Base-by-base conservation (phyloP, 2,888 invertebrate genomes). In the Oscheius sp. region DNA sequence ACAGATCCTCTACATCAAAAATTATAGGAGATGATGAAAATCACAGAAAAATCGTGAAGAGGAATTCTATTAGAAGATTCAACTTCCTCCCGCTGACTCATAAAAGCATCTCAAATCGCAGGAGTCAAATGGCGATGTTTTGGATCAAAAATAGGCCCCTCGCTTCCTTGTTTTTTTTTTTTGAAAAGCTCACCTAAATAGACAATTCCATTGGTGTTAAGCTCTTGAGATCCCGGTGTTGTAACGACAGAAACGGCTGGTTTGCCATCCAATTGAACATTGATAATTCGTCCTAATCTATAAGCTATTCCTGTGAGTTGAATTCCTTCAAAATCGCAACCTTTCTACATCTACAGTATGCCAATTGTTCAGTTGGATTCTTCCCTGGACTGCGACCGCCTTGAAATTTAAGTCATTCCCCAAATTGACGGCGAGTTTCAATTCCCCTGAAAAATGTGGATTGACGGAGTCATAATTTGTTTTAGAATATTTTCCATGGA, bases 131-230 rank as follows among this genome's bases (percentile, higher is more conserved):
- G n/a, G n/a, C n/a, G n/a, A n/a, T n/a, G n/a, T n/a, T n/a, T n/a
- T n/a, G n/a, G n/a, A n/a, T n/a, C n/a, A n/a, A n/a, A n/a, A n/a
- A n/a, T n/a, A n/a, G n/a, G n/a, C n/a, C n/a, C n/a, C n/a, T n/a
- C n/a, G n/a, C n/a, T n/a, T n/a, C n/a, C n/a, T n/a, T n/a, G n/a
- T n/a, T n/a, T n/a, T n/a, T n/a, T n/a, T n/a, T n/a, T n/a, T n/a
- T n/a, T n/a, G n/a, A n/a, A n/a, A n/a, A n/a, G n/a, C 27, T 29
- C 20, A 74, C 76, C 80, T 1, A 80, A 17, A 65, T 73, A 78
- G 4, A 75, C 65, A 8, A 78, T 50, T 70, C 80, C 80, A 64
- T 80, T 75, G 0, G 78, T 72, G 61, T 78, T 71, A 29, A 80
- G 65, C 48, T 70, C 65, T 23, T 58, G 71, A 48, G 76, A 71